Conservation (phyloP, 2,113 vertebrate species). For the Bufo gargarizans region DNA sequence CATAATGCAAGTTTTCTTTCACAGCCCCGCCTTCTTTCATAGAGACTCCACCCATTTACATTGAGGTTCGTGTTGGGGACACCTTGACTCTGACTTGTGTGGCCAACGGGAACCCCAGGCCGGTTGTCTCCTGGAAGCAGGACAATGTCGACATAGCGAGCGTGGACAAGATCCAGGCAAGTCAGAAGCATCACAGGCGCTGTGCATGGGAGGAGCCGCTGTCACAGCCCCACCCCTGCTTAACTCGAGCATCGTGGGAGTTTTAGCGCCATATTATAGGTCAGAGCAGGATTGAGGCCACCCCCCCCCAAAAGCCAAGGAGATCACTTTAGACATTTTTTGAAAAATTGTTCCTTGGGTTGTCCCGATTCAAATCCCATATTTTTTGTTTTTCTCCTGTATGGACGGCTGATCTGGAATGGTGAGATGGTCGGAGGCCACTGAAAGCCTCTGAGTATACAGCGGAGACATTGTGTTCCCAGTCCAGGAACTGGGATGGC, state of each 20-base stretch:
- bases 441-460: not conserved
- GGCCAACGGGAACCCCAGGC: conserved; percentile 87
- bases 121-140: conserved; percentile 86
- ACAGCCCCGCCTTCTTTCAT: conserved; percentile 88
- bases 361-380: no score
- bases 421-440: not conserved
- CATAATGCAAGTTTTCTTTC: conserved; percentile 32
- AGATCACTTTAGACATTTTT: no score
- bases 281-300: no score
- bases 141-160: conserved; percentile 74
- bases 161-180: conserved; percentile 82
- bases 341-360: no score
- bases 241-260: not conserved
- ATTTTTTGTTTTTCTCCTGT: no score
- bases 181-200: not conserved
- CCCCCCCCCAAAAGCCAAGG: no score
- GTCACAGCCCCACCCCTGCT: not conserved
- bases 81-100: conserved; percentile 82
- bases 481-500: not conserved
- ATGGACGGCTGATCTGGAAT: no score
- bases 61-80: conserved; percentile 84
- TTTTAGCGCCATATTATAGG: no score
- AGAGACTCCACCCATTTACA: conserved; percentile 81
- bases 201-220: not conserved
- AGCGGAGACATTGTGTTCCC: not conserved